phyloP scores from a whole-genome alignment of 2,113 vertebrate genomes.

The Nycticorax nycticorax region DNA sequence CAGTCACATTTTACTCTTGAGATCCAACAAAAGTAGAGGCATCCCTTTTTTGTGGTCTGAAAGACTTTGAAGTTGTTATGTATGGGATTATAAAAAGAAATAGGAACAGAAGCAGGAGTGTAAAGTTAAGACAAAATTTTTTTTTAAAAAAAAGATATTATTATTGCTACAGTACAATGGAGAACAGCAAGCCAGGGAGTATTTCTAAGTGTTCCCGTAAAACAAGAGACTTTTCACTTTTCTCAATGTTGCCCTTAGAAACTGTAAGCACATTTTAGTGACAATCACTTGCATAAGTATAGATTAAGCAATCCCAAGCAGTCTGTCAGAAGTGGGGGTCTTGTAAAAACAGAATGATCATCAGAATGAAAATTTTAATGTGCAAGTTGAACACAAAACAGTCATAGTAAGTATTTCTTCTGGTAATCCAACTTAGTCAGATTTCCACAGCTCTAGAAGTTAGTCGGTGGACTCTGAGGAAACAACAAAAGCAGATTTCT shows the following conservation, averaged over 20 bases:
- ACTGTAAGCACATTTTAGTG: background rate
- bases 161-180: background rate
- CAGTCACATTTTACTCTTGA: background rate
- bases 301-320: background rate
- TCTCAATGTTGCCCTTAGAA: background rate
- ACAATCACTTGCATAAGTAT: background rate
- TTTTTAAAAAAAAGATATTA: no score
- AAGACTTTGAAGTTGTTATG: background rate
- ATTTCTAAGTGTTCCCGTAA: background rate
- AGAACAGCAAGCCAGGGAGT: background rate
- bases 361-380: background rate
- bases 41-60: background rate
- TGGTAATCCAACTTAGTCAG: background rate
- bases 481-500: background rate
- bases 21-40: background rate
- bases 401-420: background rate
- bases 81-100: background rate
- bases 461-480: fast-evolving
- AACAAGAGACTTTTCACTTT: background rate
- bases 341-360: background rate
- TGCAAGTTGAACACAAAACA: background rate
- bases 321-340: background rate
- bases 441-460: background rate
- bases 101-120: background rate
- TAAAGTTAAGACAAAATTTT: background rate